phyloP scores from a whole-genome alignment of 2,797 vertebrate genomes.

The Hydrophis major region DNA sequence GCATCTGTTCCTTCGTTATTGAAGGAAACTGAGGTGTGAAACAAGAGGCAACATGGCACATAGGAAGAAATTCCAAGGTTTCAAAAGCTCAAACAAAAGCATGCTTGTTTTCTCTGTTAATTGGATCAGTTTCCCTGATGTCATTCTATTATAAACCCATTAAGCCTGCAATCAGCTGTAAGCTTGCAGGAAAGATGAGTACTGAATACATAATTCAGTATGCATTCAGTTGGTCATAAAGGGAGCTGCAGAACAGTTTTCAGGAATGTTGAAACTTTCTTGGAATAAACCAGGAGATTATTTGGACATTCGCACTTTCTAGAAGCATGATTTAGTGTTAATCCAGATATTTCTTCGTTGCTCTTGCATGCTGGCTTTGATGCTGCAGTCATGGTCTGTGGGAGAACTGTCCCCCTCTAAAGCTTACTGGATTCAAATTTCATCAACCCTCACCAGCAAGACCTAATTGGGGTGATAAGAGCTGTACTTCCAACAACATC shows the following conservation, averaged over 20 bases:
- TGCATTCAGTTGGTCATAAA: background rate
- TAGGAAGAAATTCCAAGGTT: background rate
- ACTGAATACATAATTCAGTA: conserved; percentile 8
- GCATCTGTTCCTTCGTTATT: background rate
- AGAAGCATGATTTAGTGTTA: background rate
- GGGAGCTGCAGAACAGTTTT: background rate
- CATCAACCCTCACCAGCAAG: background rate
- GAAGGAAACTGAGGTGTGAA: background rate
- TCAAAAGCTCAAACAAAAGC: background rate
- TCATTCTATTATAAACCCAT: conserved; percentile 32
- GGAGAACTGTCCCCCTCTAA: background rate
- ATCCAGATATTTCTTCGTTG: background rate
- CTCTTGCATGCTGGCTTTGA: background rate
- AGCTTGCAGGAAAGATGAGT: conserved; percentile 12
- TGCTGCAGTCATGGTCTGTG: background rate
- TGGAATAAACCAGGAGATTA: background rate
- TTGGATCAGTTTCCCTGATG: conserved; percentile 36
- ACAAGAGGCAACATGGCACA: background rate
- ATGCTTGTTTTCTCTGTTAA: conserved; percentile 32
- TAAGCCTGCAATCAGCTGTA: conserved; percentile 11
- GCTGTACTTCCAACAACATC: background rate
- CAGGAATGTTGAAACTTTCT: background rate
- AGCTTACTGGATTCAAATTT: background rate
- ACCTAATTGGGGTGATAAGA: no score
- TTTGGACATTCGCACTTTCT: background rate